Percentiles rank a stretch among this genome's conserved stretches.
These are phyloP conservation scores for Rana temporaria DNA, from an alignment of 2,113 vertebrate species.

Conservation along the genomic window DNA sequence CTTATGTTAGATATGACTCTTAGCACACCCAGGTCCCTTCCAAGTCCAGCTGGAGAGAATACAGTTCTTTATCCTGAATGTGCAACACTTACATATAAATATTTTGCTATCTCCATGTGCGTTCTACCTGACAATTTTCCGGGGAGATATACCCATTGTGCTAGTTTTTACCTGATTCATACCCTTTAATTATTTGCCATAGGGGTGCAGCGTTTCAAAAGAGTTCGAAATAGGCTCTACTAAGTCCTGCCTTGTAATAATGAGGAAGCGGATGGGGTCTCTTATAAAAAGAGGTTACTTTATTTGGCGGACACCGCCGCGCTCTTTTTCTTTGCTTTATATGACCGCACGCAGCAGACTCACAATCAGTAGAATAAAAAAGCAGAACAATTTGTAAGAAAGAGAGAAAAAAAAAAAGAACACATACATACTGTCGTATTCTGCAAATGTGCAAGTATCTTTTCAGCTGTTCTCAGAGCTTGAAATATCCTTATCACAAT, in stretches of 20 bases:
- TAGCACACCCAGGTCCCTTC: neutral
- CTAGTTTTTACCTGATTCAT: constrained; percentile 10
- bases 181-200: constrained; percentile 48
- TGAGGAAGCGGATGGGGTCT: constrained; percentile 35
- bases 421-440: constrained; percentile 40
- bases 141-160: constrained; percentile 30
- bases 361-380: constrained; percentile 1
- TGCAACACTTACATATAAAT: neutral
- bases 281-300: constrained; percentile 19
- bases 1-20: constrained; percentile 1
- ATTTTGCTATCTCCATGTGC: constrained; percentile 6
- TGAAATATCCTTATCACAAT: constrained; percentile 54
- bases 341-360: constrained; percentile 22
- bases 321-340: neutral
- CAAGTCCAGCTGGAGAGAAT: neutral
- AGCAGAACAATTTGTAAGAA: constrained; percentile 49
- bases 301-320: constrained; percentile 19
- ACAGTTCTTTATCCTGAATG: neutral
- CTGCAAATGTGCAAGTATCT: constrained; percentile 52
- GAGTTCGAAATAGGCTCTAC: constrained; percentile 29
- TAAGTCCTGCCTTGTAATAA: constrained; percentile 41
- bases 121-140: constrained; percentile 47
- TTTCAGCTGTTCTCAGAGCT: constrained; percentile 32
- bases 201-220: constrained; percentile 31
- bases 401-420: constrained; percentile 14